Evolutionary conservation across 2,888 invertebrate species (phyloP).

Genomic region (Chrysolina haemoptera): DNA sequence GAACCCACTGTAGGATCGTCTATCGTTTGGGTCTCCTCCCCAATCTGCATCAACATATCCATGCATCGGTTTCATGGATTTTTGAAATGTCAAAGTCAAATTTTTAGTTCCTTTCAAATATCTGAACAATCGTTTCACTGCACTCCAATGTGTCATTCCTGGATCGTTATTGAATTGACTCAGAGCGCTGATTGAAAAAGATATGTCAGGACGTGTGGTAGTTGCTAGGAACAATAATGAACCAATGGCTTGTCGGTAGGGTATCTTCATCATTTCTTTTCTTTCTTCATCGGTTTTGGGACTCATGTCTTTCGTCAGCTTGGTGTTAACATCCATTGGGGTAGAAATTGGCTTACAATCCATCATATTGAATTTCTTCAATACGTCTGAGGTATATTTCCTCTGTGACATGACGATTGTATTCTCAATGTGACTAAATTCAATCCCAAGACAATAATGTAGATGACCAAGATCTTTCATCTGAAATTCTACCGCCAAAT

Average conservation of each 20-base stretch:
- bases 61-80: not conserved
- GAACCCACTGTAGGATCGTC: slow-evolving; percentile 65
- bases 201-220: not conserved
- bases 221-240: not conserved
- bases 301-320: slow-evolving; percentile 18
- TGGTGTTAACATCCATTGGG: slow-evolving; percentile 19
- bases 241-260: not conserved
- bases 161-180: not conserved
- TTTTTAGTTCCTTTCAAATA: not conserved
- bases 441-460: not conserved
- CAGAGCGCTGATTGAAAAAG: not conserved
- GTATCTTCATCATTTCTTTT: slow-evolving; percentile 8
- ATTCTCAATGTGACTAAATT: not conserved
- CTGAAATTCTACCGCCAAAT: too few relatives aligned
- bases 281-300: slow-evolving; percentile 18
- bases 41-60: not conserved
- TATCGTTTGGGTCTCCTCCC: not conserved
- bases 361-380: slow-evolving; percentile 11
- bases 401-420: not conserved
- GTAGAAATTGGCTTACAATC: slow-evolving; percentile 16
- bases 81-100: not conserved
- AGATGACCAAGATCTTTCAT: not conserved
- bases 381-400: not conserved
- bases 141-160: not conserved
- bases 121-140: not conserved